Evolutionary conservation across 2,797 vertebrate genomes (phyloP).

Genomic region (Lindbergichthys nudifrons): DNA sequence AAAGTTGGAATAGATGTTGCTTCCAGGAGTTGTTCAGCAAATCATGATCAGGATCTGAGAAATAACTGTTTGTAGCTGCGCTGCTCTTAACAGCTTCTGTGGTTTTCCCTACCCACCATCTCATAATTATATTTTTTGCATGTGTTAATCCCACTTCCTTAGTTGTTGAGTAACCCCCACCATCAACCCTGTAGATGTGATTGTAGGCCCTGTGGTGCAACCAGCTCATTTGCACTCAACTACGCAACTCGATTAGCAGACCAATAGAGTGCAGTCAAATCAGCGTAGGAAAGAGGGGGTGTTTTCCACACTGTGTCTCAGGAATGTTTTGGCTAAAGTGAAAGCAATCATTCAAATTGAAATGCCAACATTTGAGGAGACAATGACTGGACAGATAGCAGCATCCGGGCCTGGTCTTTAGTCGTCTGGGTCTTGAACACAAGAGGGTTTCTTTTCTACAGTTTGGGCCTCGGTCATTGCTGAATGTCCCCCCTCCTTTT

Average conservation of each 20-base stretch:
- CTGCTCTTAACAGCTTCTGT: conserved; percentile 38
- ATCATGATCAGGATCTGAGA: conserved; percentile 29
- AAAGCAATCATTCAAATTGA: conserved; percentile 79
- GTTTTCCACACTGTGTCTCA: conserved; percentile 68
- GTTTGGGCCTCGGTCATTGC: conserved; percentile 60
- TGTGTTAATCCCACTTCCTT: conserved; percentile 52
- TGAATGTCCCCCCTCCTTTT: conserved; percentile 36
- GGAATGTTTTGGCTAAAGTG: conserved; percentile 82
- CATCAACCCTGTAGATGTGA: conserved; percentile 54
- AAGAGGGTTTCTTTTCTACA: conserved; percentile 75
- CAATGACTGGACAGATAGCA: conserved; percentile 78
- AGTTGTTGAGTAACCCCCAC: conserved; percentile 48
- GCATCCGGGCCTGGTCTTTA: conserved; percentile 76
- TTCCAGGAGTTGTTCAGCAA: conserved; percentile 58
- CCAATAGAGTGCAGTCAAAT: conserved; percentile 64
- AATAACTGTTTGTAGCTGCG: conserved; percentile 36
- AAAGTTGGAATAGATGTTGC: conserved; percentile 49
- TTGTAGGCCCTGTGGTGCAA: conserved; percentile 56
- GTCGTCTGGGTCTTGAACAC: conserved; percentile 70
- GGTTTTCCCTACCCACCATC: conserved; percentile 45
- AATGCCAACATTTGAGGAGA: conserved; percentile 82
- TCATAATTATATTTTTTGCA: conserved; percentile 57
- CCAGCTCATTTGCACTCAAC: conserved; percentile 64
- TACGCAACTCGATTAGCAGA: conserved; percentile 61
- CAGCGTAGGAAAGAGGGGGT: conserved; percentile 68